Evolutionary conservation across 2,113 vertebrate species (phyloP).

Genomic region (Hemiprocne comata): DNA sequence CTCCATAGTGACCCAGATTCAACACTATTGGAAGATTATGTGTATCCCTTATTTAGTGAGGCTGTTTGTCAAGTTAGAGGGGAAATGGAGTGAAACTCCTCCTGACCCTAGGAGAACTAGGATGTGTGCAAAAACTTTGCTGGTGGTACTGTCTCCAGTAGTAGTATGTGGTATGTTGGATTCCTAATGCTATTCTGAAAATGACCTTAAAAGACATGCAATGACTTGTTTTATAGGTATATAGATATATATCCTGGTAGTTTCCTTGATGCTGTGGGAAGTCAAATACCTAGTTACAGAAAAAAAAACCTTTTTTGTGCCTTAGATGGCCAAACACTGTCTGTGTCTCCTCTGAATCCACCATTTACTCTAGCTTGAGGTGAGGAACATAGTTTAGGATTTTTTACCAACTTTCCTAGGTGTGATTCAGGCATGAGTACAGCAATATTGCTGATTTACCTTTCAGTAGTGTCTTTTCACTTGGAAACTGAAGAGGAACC

Average conservation of each 20-base stretch:
- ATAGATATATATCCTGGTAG: fast-evolving
- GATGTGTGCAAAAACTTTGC: neutral
- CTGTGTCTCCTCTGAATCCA: neutral
- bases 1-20: neutral
- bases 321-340: fast-evolving
- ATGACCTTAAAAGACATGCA: neutral
- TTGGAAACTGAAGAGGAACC: neutral
- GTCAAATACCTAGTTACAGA: neutral
- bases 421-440: fast-evolving
- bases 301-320: neutral
- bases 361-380: neutral
- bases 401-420: neutral
- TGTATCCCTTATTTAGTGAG: neutral
- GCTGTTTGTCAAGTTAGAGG: neutral
- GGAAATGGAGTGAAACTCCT: neutral
- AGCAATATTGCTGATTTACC: neutral
- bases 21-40: neutral
- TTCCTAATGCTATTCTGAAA: neutral
- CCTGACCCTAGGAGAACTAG: neutral
- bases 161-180: neutral
- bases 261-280: neutral
- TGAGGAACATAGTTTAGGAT: neutral
- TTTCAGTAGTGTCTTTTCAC: neutral
- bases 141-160: neutral
- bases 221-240: neutral